Base-by-base conservation (phyloP, 1,140 invertebrate species). In the Leguminivora glycinivorella region DNA sequence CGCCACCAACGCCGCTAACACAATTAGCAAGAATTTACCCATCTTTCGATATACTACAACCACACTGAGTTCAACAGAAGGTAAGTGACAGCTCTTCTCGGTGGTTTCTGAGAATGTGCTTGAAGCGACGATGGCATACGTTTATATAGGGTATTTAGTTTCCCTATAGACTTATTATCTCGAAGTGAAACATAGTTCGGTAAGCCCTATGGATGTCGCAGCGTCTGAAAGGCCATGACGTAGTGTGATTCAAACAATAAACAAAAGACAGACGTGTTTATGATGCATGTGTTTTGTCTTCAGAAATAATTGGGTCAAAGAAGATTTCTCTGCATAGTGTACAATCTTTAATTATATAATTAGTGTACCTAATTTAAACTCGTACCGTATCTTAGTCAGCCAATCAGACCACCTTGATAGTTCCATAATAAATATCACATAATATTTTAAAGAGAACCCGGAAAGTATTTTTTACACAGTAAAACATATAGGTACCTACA, bases 1-100 rank as follows among this genome's bases (percentile, higher is more conserved):
- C 9, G 71, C 76, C 17, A 77, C 9, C 31, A 71, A 31, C 24
- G 75, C 25, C 9, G 25, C 26, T 25, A 58, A 58, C 10, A 52
- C n/a, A 19, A 58, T 24, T n/a, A 58, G 12, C 5, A 29, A 26
- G 26, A 1, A 5, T 63, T 29, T 63, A 10, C n/a, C 26, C 58
- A 63, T 63, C 10, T 26, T 29, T 58, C 24, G n/a, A n/a, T n/a
- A 4, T 52, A 52, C 47, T 17, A 19, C n/a, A 19, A 52, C 47
- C 47, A 19, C n/a, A 19, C 47, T 3, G 2, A 26, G 17, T 26
- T 58, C 22, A 25, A 58, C 10, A 25, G 14, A 63, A 26, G n/a
- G 25, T 31, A 25, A 60, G 0, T 56, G 7, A 60, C 24, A n/a
- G 19, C 56, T 29, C 58, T 17, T 29, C n/a, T n/a, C 58, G 31